A percentile compares a stretch with the other conserved stretches of the same genome.
These are phyloP conservation scores for Parazoanthus atlanticus DNA, from an alignment of 92 coral and sea anemone species.

Conservation along the genomic window DNA sequence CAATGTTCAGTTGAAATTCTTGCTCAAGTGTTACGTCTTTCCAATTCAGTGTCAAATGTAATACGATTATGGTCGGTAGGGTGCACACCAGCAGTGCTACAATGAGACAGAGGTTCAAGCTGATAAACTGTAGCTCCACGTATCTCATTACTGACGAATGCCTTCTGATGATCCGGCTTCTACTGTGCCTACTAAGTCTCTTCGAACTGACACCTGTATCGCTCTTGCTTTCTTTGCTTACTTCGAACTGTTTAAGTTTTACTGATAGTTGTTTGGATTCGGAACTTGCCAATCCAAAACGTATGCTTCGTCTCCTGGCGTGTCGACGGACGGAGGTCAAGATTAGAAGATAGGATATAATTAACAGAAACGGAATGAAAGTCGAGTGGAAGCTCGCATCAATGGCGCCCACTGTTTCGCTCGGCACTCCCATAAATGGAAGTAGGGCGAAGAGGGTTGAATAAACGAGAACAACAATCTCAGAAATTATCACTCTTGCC, in stretches of 20 bases:
- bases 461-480: conserved; percentile 25
- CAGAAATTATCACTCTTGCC: conserved; percentile 25
- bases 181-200: not conserved
- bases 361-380: conserved; percentile 33
- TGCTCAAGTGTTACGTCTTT: conserved; percentile 15
- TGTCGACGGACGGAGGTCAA: conserved; percentile 39
- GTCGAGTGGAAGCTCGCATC: conserved; percentile 51
- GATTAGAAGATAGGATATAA: conserved; percentile 33
- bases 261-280: not conserved
- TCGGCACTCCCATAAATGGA: conserved; percentile 33
- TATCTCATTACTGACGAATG: not conserved
- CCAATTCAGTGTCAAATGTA: conserved; percentile 38
- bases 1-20: conserved; percentile 33
- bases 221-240: not conserved
- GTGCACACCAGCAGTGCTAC: conserved; percentile 46
- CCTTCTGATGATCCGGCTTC: not conserved
- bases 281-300: not conserved
- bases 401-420: conserved; percentile 1
- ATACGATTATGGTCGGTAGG: conserved; percentile 39
- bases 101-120: conserved; percentile 32
- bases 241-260: not conserved
- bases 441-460: conserved; percentile 43
- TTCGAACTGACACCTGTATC: not conserved
- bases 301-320: conserved; percentile 30
- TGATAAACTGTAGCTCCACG: conserved; percentile 50